Percentiles rank a stretch among this genome's conserved stretches.
Conservation (phyloP, 2,888 invertebrate genomes). For the Taphrorychus bicolor region DNA sequence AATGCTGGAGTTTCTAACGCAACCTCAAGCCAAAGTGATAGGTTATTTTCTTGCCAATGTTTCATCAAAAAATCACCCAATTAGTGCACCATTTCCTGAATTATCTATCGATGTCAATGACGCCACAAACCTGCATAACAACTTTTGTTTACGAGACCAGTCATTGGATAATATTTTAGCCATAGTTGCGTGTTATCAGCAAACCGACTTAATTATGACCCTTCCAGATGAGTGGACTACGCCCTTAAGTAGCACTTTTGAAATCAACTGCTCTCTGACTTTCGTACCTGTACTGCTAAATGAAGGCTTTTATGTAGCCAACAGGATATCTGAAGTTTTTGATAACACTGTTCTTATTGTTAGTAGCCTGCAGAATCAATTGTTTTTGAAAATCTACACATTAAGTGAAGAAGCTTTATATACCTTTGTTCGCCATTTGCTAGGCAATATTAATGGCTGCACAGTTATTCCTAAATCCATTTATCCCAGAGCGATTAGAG, state of each 20-base stretch:
- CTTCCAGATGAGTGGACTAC: constrained; percentile 43
- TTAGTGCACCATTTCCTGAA: not conserved
- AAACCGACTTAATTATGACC: constrained; percentile 45
- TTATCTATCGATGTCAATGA: constrained; percentile 21
- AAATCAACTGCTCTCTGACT: constrained; percentile 49
- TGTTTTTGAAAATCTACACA: constrained; percentile 25
- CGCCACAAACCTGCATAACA: constrained; percentile 7
- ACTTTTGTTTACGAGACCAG: constrained; percentile 14
- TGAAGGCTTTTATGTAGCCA: constrained; percentile 44
- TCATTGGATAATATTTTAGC: constrained; percentile 41
- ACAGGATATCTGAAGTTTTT: constrained; percentile 44
- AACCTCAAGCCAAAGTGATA: not conserved
- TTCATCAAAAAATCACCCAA: not conserved
- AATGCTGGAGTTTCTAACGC: not conserved
- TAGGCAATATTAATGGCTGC: constrained; percentile 42
- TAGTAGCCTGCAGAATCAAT: constrained; percentile 11
- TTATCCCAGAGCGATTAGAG: not conserved
- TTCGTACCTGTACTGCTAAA: constrained; percentile 40
- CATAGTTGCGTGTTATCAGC: constrained; percentile 39
- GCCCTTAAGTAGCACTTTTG: constrained; percentile 47
- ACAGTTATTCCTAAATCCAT: not conserved
- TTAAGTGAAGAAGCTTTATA: constrained; percentile 54
- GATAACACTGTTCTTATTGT: constrained; percentile 46
- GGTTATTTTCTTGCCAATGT: not conserved
- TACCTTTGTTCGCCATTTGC: constrained; percentile 59